These are phyloP conservation scores for Oreamnos americanus DNA, from an alignment of 2,113 vertebrate species.

Conservation along the genomic window DNA sequence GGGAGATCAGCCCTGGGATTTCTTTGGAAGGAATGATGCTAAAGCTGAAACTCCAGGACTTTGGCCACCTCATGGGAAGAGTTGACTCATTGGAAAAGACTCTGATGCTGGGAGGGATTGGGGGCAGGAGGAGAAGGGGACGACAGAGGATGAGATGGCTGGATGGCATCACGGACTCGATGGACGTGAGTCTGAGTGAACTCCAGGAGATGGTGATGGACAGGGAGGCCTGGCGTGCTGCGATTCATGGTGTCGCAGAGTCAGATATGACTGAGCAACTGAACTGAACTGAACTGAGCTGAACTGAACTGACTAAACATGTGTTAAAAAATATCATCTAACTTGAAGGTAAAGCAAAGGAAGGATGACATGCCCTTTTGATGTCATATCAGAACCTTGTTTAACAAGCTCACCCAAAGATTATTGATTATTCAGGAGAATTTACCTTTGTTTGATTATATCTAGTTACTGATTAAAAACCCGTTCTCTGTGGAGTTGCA, in stretches of 20 bases:
- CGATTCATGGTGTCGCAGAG: too few relatives aligned
- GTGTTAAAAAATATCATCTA: neutral
- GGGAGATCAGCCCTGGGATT: fast-evolving
- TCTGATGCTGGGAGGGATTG: too few relatives aligned
- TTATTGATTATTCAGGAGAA: neutral
- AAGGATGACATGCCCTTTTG: neutral
- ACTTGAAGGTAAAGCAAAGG: neutral
- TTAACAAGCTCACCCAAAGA: neutral
- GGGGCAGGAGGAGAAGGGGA: too few relatives aligned
- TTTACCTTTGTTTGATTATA: neutral
- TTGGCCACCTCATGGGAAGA: fast-evolving
- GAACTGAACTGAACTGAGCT: too few relatives aligned
- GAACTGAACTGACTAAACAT: neutral
- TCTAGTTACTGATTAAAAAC: neutral
- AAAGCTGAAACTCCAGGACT: too few relatives aligned
- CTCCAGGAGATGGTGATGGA: too few relatives aligned
- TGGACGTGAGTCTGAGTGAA: too few relatives aligned
- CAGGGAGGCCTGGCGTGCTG: too few relatives aligned
- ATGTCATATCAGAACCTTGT: neutral
- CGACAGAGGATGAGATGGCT: too few relatives aligned
- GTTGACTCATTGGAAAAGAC: too few relatives aligned
- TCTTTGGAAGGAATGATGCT: too few relatives aligned
- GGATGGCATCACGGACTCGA: too few relatives aligned
- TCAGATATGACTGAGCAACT: fast-evolving
- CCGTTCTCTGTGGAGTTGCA: neutral